phyloP scores from a whole-genome alignment of 2,888 invertebrate genomes.

The Hypena proboscidalis region DNA sequence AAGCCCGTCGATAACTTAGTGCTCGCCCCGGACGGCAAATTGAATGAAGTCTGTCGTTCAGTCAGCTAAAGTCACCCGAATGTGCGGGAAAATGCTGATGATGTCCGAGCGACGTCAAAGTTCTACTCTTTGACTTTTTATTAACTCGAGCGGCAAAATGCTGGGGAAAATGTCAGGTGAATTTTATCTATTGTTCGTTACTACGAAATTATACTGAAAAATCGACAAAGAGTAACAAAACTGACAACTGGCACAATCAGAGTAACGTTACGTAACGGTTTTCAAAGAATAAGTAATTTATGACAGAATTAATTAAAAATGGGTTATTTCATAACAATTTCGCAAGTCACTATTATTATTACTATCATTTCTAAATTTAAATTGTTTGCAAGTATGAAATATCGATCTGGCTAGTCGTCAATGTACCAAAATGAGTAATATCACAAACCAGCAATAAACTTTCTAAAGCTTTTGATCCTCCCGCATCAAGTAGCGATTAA shows the following conservation, averaged over 20 bases:
- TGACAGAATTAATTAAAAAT: too few species aligned
- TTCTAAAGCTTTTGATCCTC: neutral
- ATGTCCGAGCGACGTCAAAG: neutral
- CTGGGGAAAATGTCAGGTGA: neutral
- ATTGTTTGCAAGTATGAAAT: too few species aligned
- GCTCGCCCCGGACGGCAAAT: constrained; percentile 17
- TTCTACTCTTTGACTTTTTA: neutral
- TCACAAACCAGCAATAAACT: too few species aligned
- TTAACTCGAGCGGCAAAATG: neutral
- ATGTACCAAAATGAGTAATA: too few species aligned
- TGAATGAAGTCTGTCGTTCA: constrained; percentile 23
- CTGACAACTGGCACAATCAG: too few species aligned
- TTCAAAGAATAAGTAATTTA: too few species aligned
- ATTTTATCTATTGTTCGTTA: neutral
- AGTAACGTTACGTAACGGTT: too few species aligned
- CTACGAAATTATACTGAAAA: neutral
- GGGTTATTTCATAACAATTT: too few species aligned
- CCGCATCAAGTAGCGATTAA: constrained; percentile 18
- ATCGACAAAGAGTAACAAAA: too few species aligned
- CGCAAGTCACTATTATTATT: too few species aligned
- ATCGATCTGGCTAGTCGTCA: neutral
- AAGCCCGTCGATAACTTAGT: constrained; percentile 38
- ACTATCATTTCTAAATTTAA: too few species aligned
- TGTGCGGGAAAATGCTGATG: neutral
- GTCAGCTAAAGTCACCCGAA: constrained; percentile 4